Percentiles rank a stretch among this genome's conserved stretches.
These are phyloP conservation scores for Odontocolon sp. DNA, from an alignment of 2,888 invertebrate species.

Conservation along the genomic window DNA sequence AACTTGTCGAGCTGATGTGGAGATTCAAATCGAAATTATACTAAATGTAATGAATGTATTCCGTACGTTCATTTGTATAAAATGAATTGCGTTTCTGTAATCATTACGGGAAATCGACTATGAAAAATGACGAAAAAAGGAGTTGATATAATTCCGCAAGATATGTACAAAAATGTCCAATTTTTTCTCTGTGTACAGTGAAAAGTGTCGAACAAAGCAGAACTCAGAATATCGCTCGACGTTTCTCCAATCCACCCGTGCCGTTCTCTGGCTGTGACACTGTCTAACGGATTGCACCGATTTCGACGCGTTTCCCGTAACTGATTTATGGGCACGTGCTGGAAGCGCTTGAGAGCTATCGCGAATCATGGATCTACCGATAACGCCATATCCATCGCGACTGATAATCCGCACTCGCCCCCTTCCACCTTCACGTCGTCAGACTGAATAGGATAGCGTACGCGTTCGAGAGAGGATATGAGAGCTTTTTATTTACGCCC, in stretches of 20 bases:
- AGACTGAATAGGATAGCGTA: conserved; percentile 48
- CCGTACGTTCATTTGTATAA: too few species aligned
- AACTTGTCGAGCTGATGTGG: too few species aligned
- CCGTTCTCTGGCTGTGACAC: conserved; percentile 40
- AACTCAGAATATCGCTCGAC: conserved; percentile 33
- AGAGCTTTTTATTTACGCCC: conserved; percentile 67
- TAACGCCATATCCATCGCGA: conserved; percentile 41
- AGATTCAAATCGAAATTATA: too few species aligned
- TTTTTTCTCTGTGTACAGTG: background rate
- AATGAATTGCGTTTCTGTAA: too few species aligned
- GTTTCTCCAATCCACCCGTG: conserved; percentile 20
- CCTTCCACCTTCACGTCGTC: background rate
- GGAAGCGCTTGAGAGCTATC: conserved; percentile 30
- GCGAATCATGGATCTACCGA: conserved; percentile 47
- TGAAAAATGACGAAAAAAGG: too few species aligned
- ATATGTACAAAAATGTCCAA: too few species aligned
- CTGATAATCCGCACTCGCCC: conserved; percentile 42
- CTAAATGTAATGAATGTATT: too few species aligned
- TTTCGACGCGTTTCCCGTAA: conserved; percentile 42
- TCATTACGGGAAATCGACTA: too few species aligned
- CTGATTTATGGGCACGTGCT: conserved; percentile 46
- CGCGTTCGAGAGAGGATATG: conserved; percentile 23
- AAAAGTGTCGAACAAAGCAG: conserved; percentile 32
- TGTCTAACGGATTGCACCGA: conserved; percentile 46
- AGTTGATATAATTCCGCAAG: too few species aligned